Evolutionary conservation across 2,113 vertebrate species (phyloP), one percentile per base, ranked within the genome.

Genomic region (Mesembrinibis cayennensis): DNA sequence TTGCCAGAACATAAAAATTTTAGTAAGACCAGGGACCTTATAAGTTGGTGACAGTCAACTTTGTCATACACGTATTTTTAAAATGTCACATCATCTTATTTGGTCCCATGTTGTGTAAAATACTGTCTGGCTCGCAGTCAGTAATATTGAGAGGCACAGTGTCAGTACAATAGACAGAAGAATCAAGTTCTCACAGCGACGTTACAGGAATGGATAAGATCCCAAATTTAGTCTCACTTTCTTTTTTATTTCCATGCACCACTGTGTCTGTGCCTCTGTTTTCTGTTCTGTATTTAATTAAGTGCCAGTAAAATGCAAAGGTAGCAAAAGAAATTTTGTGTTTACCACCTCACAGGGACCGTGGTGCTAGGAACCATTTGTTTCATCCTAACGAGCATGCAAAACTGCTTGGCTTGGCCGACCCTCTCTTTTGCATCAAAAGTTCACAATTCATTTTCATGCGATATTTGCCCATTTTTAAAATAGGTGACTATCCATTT

Each of bases 1-100:
- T 96, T 62, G 49, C 80, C 59, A 84, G 81, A 76, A 85, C 65
- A 72, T 94, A 56, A 70, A 87, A 82, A 52, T 67, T 32, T 82
- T 30, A 36, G 42, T 82, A 52, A 73, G 59, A 89, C 47, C 27
- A 38, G 32, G 38, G 58, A 32, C 5, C 0, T 73, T 81, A 17
- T 18, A 91, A 58, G 30, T 67, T 45, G 21, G 17, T 63, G 61
- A 56, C 52, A 81, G 70, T 65, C 38, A 67, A 12, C 61, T 78
- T 84, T 61, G 70, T 52, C 16, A 59, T 84, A 18, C n/a, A 16
- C 11, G 2, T 90, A 15, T 78, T 94, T 78, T 87, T 87, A 22
- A 86, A 65, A 65, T 53, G 29, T 77, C 66, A 52, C 22, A 14
- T 83, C 40, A 59, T 83, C 25, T 21, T 93, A 1, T 44, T 59